Base-by-base conservation (phyloP, 2,113 vertebrate species). In the Tetrax tetrax region DNA sequence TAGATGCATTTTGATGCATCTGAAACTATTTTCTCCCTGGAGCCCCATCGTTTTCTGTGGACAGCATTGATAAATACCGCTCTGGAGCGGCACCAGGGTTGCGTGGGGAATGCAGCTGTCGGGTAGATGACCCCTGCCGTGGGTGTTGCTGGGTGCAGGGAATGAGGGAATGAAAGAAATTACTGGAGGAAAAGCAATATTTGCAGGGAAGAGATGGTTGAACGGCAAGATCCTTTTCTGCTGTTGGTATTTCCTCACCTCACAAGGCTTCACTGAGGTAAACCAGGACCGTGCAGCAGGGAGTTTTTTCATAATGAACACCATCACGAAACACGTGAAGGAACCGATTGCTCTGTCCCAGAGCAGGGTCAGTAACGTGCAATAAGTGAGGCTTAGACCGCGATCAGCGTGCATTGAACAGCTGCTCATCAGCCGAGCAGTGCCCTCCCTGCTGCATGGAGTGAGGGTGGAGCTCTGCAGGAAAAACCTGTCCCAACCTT, bases 121-220 rank as follows among this genome's bases (percentile, higher is more conserved):
- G 0, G 6, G 18, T 23, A 54, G n/a, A 5, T 66, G 25, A 28
- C 22, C 8, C 25, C 19, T 60, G 21, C 45, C 4, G 3, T 0
- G 4, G 35, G 24, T 77, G 16, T 25, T 74, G 50, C 72, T 79
- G 72, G 4, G 11, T 23, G 19, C 53, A 65, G 68, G 69, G 61
- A 71, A 28, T 12, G 43, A 76, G 31, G 48, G 50, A 53, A 84
- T 56, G 35, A 89, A 33, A 89, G 33, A 74, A 78, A 60, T 31
- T 59, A 4, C 38, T 64, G 66, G 38, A 93, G 50, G 71, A 79
- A 69, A 61, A 83, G n/a, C 41, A 56, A 5, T 47, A 25, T 66
- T 35, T 33, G 21, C 22, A 6, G 28, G 37, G 88, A 59, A 53
- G 50, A 11, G 50, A 11, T 7, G 33, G 48, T 51, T 82, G 35